Conservation (phyloP, 2,888 invertebrate species). For the Synanthedon vespiformis region DNA sequence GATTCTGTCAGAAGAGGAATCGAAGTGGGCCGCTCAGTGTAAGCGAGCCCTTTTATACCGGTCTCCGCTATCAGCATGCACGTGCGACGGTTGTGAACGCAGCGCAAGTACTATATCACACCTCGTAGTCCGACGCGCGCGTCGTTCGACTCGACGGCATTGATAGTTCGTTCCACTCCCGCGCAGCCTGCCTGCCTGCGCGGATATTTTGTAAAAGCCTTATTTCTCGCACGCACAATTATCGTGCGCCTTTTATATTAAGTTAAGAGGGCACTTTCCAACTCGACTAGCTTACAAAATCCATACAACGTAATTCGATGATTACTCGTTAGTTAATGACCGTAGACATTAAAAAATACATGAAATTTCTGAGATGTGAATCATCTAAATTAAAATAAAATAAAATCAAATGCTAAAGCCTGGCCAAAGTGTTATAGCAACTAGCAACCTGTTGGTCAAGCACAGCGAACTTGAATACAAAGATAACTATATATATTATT, state of each 20-base stretch:
- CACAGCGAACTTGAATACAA: too few relatives aligned
- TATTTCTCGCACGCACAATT: slow-evolving; percentile 20
- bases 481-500: too few relatives aligned
- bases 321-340: too few relatives aligned
- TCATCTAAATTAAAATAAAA: too few relatives aligned
- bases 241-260: slow-evolving; percentile 3
- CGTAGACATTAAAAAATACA: too few relatives aligned
- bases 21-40: slow-evolving; percentile 24
- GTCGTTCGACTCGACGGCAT: slow-evolving; percentile 12
- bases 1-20: slow-evolving; percentile 3
- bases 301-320: too few relatives aligned
- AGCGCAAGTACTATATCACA: slow-evolving; percentile 40
- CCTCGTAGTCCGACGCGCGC: slow-evolving; percentile 9
- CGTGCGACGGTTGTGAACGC: slow-evolving; percentile 50
- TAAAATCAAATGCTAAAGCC: too few relatives aligned
- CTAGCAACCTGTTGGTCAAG: too few relatives aligned
- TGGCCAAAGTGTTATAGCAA: too few relatives aligned
- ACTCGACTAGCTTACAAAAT: too few relatives aligned
- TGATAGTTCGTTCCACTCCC: slow-evolving; percentile 38
- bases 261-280: too few relatives aligned
- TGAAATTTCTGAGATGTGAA: too few relatives aligned
- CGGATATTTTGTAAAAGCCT: slow-evolving; percentile 27
- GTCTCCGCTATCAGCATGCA: slow-evolving; percentile 39
- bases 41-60: slow-evolving; percentile 47
- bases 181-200: slow-evolving; percentile 30